A percentile compares a stretch with the other conserved stretches of the same genome.
phyloP scores from a whole-genome alignment of 2,113 vertebrate species.

The Columba janthina region DNA sequence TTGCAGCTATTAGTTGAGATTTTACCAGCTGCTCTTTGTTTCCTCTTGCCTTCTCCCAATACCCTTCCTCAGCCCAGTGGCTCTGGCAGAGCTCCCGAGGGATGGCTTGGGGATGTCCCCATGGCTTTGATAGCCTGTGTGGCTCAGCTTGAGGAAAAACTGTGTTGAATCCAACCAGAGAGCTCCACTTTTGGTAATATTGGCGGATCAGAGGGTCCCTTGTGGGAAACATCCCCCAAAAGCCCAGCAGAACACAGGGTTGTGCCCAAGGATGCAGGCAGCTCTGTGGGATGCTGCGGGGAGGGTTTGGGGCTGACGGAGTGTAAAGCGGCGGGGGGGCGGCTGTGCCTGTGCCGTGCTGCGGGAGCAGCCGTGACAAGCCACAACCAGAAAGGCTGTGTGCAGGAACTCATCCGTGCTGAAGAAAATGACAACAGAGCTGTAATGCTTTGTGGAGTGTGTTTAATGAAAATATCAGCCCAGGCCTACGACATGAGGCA shows the following conservation, averaged over 20 bases:
- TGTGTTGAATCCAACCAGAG: accelerated
- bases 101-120: neutral
- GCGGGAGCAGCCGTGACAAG: neutral
- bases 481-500: neutral
- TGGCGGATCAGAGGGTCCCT: neutral
- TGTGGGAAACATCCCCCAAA: accelerated
- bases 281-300: neutral
- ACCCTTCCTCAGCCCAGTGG: accelerated
- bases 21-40: neutral
- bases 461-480: constrained; percentile 59
- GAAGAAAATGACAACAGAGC: neutral
- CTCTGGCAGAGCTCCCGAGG: accelerated
- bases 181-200: neutral
- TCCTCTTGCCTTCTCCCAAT: neutral
- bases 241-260: accelerated
- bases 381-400: neutral
- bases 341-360: neutral
- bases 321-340: neutral
- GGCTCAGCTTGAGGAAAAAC: neutral
- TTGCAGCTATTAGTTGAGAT: neutral
- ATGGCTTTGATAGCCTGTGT: accelerated
- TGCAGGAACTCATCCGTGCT: neutral
- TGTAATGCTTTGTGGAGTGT: constrained; percentile 27
- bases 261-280: accelerated
- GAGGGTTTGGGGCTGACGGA: neutral